These are phyloP conservation scores for Condylura cristata DNA, from an alignment of 2,113 vertebrate species.

Conservation along the genomic window DNA sequence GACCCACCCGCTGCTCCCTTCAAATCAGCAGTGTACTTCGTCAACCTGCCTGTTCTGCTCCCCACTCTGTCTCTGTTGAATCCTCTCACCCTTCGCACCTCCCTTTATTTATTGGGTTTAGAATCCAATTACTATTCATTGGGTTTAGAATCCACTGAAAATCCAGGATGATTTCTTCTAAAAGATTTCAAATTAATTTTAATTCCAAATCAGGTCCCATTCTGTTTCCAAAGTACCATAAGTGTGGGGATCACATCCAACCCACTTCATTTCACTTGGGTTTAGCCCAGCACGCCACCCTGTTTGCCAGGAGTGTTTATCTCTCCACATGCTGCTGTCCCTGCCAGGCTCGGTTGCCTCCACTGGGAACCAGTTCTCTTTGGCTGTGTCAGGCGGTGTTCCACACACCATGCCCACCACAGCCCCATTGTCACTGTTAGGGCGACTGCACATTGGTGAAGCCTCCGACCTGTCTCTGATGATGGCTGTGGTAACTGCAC, in stretches of 20 bases:
- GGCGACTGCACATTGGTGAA: not conserved
- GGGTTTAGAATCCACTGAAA: not conserved
- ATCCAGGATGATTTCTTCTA: constrained; percentile 6
- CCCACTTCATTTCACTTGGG: not conserved
- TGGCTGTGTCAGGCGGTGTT: not conserved
- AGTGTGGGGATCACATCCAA: not conserved
- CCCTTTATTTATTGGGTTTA: too few relatives aligned
- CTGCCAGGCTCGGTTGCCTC: not conserved
- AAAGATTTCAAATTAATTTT: not conserved
- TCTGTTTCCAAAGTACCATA: not conserved
- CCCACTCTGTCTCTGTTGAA: too few relatives aligned
- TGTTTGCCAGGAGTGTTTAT: not conserved
- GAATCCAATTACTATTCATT: too few relatives aligned
- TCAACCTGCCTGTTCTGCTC: too few relatives aligned
- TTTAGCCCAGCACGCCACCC: not conserved
- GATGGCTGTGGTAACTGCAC: not conserved
- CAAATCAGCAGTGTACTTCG: too few relatives aligned
- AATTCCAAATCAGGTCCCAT: not conserved
- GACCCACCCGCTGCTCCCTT: too few relatives aligned
- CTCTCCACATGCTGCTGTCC: not conserved
- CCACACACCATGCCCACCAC: too few relatives aligned
- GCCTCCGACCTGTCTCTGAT: not conserved
- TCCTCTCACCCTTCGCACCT: too few relatives aligned
- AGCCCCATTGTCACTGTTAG: not conserved
- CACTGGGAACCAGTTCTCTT: not conserved